Evolutionary conservation across 2,797 vertebrate genomes (phyloP), one percentile per base, ranked within the genome.

Genomic region (Acipenser ruthenus): DNA sequence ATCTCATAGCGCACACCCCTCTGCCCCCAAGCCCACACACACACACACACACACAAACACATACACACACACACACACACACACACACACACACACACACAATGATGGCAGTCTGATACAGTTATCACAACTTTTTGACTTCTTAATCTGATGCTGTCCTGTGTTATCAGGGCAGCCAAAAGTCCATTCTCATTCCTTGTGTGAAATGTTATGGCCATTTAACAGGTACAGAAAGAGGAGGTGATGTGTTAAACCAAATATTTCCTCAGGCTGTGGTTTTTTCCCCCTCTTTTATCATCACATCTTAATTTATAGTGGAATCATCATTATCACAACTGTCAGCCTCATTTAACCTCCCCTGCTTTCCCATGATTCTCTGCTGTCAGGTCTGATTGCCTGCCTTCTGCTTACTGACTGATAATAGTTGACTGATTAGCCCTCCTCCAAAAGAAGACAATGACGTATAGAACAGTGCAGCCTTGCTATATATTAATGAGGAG

Each of bases 261-360:
- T 91, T 89, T 87, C 88, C 87, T 87, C 84, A 88, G 88, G 89
- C 88, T 89, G 87, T 89, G 88, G 89, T 87, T 89, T 89, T 89
- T 87, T 87, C 53, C 82, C 84, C 88, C 67, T 84, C 83, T 86
- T 89, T 91, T 91, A 91, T 92, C 91, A 87, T 88, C 86, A 85
- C 84, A 91, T 93, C 89, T 91, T 89, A 90, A 93, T 93, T 92
- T 92, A 92, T 88, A 89, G 89, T 86, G 86, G 87, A 92, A 90
- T 91, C 91, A 89, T 90, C 89, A 87, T 89, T 91, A 93, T 91
- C 87, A 82, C 83, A 81, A 87, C 89, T 90, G 91, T 92, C 90
- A 92, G 87, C 85, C 88, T 86, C 87, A 87, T 91, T 93, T 91
- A 92, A 92, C 91, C 91, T 87, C 82, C 75, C 78, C 88, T 84